Conservation (phyloP, 2,888 invertebrate genomes). For the Callimorpha dominula region DNA sequence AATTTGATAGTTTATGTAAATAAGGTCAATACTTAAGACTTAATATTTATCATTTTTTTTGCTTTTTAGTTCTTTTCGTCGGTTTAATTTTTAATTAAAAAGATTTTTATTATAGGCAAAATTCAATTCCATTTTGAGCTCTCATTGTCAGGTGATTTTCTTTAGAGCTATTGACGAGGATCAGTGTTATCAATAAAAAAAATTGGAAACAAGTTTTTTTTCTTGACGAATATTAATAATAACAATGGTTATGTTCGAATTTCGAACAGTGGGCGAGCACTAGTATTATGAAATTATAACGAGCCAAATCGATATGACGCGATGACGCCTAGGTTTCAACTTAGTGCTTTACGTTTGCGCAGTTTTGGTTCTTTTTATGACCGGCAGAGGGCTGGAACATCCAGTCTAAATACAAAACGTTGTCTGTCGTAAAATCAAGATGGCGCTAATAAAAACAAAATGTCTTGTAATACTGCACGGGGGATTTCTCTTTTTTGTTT, state of each 20-base stretch:
- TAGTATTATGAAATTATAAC: conserved; percentile 1
- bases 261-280: neutral
- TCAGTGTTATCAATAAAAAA: neutral
- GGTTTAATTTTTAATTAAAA: too few species aligned
- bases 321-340: neutral
- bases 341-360: conserved; percentile 1
- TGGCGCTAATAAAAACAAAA: neutral
- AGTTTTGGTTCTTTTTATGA: neutral
- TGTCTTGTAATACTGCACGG: neutral
- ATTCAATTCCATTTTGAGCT: neutral
- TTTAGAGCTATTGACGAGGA: neutral
- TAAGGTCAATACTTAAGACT: too few species aligned
- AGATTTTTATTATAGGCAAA: too few species aligned
- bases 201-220: neutral
- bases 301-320: neutral
- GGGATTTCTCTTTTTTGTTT: neutral
- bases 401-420: neutral
- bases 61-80: too few species aligned
- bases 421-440: neutral
- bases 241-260: neutral
- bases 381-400: neutral
- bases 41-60: too few species aligned
- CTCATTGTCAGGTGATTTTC: neutral
- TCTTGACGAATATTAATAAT: neutral
- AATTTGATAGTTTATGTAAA: too few species aligned